Conservation (phyloP, 2,113 vertebrate genomes). For the Bos taurus region ARS-UCD2.0 NC_037334.1:76934501-76935000, state of each 20-base stretch:
- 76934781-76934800: constrained; percentile 24
- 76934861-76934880: constrained; percentile 8
- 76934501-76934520: constrained; percentile 52
- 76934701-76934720: constrained; percentile 42
- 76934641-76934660: constrained; percentile 54
- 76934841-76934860: not conserved
- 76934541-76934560: constrained; percentile 73
- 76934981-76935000: not conserved
- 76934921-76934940: not conserved
- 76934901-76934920: not conserved
- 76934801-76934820: constrained; percentile 26
- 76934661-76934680: constrained; percentile 60
- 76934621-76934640: constrained; percentile 51
- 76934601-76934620: constrained; percentile 69
- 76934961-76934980: not conserved
- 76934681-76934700: constrained; percentile 55
- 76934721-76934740: constrained; percentile 57
- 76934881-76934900: not conserved
- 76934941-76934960: not conserved
- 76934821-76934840: constrained; percentile 36
- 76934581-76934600: constrained; percentile 67
- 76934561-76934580: constrained; percentile 73
- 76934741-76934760: constrained; percentile 52
- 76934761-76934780: constrained; percentile 46
- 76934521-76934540: constrained; percentile 68